A percentile compares a stretch with the other conserved stretches of the same genome.
These are phyloP conservation scores for Amazona finschi DNA, from an alignment of 2,797 vertebrate genomes.

Conservation along the genomic window DNA sequence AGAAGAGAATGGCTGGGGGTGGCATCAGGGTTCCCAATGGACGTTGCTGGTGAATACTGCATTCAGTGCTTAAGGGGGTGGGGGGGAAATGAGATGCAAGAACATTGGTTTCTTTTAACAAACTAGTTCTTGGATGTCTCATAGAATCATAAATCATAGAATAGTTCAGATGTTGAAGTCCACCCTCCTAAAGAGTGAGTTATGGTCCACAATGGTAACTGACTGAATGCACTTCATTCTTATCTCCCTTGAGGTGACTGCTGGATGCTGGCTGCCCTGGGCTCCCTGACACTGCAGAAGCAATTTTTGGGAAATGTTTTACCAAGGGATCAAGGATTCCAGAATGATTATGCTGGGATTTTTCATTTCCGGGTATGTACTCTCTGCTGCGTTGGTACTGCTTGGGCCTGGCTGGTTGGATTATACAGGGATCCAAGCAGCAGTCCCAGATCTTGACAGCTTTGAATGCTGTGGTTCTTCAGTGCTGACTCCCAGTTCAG, in stretches of 20 bases:
- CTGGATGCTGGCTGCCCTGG: conserved; percentile 78
- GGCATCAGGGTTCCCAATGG: not conserved
- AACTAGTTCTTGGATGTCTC: not conserved
- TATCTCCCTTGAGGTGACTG: conserved; percentile 70
- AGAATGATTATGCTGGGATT: conserved; percentile 71
- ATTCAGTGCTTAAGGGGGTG: not conserved
- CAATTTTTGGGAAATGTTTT: conserved; percentile 66
- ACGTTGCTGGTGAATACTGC: not conserved
- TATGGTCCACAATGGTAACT: not conserved
- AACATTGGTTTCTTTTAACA: not conserved
- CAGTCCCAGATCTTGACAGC: not conserved
- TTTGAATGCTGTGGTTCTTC: not conserved
- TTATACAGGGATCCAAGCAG: not conserved
- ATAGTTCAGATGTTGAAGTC: not conserved
- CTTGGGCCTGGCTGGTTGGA: not conserved
- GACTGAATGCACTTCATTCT: not conserved
- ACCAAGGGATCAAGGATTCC: conserved; percentile 74
- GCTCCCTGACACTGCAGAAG: conserved; percentile 70
- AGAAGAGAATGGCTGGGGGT: not conserved
- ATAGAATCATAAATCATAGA: too few relatives aligned
- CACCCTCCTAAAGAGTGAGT: not conserved
- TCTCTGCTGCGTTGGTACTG: not conserved
- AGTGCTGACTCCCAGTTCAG: not conserved
- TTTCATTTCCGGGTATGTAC: conserved; percentile 76
- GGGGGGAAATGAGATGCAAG: not conserved